Evolutionary conservation across 1,140 invertebrate species (phyloP).

Genomic region (Euura saliciscinereae): DNA sequence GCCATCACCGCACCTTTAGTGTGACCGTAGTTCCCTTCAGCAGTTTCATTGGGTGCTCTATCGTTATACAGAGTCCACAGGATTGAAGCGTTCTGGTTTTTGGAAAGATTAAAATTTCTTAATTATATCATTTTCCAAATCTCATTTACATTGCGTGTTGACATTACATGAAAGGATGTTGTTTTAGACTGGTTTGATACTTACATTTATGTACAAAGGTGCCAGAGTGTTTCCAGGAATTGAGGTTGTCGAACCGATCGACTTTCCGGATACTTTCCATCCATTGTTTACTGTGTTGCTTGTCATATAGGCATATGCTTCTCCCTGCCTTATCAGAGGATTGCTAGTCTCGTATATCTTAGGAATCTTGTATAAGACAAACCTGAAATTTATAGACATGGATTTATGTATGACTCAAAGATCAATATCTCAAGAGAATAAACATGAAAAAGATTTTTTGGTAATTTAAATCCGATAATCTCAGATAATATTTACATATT

Average conservation of each 20-base stretch:
- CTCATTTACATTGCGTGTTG: slow-evolving; percentile 7
- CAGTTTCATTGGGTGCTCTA: slow-evolving; percentile 70
- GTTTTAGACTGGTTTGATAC: slow-evolving; percentile 37
- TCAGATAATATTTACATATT: slow-evolving; percentile 17
- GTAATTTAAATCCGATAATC: not conserved
- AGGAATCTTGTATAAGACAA: slow-evolving; percentile 84
- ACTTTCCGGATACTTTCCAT: slow-evolving; percentile 73
- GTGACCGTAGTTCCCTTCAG: slow-evolving; percentile 70
- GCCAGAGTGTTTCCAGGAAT: slow-evolving; percentile 75
- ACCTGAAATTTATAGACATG: slow-evolving; percentile 63
- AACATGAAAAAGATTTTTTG: not conserved
- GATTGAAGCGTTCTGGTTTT: slow-evolving; percentile 50
- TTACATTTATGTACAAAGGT: slow-evolving; percentile 66
- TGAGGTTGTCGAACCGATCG: slow-evolving; percentile 73
- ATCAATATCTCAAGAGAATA: not conserved
- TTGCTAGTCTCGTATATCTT: slow-evolving; percentile 64
- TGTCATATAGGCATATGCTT: slow-evolving; percentile 78
- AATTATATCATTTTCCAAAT: slow-evolving; percentile 17
- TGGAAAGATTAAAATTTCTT: slow-evolving; percentile 31
- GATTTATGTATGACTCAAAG: not conserved
- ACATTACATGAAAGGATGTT: not conserved
- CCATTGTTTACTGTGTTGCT: slow-evolving; percentile 62
- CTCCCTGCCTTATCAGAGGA: slow-evolving; percentile 65
- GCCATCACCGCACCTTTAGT: slow-evolving; percentile 84
- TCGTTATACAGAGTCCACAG: slow-evolving; percentile 85